Conservation (phyloP, 1,140 invertebrate genomes). For the Drosophila guanche region DNA sequence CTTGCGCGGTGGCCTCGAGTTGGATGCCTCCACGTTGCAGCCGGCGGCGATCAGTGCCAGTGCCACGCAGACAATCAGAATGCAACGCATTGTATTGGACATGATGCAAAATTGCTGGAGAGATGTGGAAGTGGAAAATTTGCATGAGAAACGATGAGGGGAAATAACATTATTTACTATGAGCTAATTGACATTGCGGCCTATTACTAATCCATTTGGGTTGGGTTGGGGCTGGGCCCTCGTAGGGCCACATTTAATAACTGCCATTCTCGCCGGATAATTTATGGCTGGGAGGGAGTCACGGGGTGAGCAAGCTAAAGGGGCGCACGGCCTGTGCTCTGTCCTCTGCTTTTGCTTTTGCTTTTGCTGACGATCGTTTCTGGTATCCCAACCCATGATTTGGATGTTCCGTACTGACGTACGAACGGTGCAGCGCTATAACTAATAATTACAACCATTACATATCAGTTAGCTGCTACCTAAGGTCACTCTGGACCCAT, state of each 20-base stretch:
- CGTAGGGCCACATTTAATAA: constrained; percentile 39
- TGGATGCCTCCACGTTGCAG: constrained; percentile 62
- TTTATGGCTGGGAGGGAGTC: constrained; percentile 11
- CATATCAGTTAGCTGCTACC: constrained; percentile 5
- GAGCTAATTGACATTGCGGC: constrained; percentile 21
- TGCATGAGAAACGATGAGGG: too few species aligned
- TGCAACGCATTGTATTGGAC: constrained; percentile 68
- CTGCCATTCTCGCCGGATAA: constrained; percentile 31
- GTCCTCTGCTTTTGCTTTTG: too few species aligned
- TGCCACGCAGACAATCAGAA: constrained; percentile 57
- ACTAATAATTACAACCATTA: constrained; percentile 19
- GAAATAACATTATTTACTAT: too few species aligned
- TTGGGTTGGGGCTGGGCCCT: constrained; percentile 19
- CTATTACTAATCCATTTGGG: constrained; percentile 10
- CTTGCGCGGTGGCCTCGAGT: constrained; percentile 70
- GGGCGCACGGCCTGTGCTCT: constrained; percentile 13
- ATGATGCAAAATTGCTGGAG: constrained; percentile 25
- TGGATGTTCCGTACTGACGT: constrained; percentile 28
- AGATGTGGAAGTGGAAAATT: neutral
- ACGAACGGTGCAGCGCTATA: constrained; percentile 4
- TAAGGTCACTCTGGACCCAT: neutral
- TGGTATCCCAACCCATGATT: constrained; percentile 29
- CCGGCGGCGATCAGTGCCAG: constrained; percentile 54
- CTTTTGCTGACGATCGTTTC: constrained; percentile 4
- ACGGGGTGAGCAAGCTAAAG: constrained; percentile 16